Conservation (phyloP, 37 sponge, comb jelly and placozoan genomes). For the Ianthella basta region DNA sequence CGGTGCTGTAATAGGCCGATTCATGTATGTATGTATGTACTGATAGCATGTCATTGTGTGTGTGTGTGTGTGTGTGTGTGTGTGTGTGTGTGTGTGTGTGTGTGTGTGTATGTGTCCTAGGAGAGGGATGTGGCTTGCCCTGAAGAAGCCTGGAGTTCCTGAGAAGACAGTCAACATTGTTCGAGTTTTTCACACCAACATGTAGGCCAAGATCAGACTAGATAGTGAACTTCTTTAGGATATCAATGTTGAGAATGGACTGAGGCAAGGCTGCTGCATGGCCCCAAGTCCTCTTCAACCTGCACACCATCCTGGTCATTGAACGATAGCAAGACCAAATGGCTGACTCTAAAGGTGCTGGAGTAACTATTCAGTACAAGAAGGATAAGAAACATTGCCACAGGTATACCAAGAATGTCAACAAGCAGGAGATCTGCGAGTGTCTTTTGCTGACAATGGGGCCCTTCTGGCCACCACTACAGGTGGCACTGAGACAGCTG, state of each 20-base stretch:
- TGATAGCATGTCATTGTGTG: too few relatives aligned
- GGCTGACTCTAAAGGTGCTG: slow-evolving; percentile 14
- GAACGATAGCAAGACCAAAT: slow-evolving; percentile 26
- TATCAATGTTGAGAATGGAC: slow-evolving; percentile 17
- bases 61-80: too few relatives aligned
- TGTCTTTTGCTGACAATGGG: slow-evolving; percentile 22
- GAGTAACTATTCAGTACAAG: slow-evolving; percentile 35
- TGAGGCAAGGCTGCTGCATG: slow-evolving; percentile 58
- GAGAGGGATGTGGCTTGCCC: not conserved
- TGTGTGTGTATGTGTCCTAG: too few relatives aligned
- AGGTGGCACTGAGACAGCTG: not conserved
- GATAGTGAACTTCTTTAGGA: slow-evolving; percentile 8
- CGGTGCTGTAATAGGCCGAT: too few relatives aligned
- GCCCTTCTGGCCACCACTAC: not conserved
- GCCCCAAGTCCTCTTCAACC: slow-evolving; percentile 41
- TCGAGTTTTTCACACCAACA: slow-evolving; percentile 33
- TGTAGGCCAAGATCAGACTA: slow-evolving; percentile 21
- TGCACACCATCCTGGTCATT: not conserved
- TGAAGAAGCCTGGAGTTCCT: slow-evolving; percentile 27
- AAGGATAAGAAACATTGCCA: slow-evolving; percentile 33
- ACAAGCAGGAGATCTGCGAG: not conserved
- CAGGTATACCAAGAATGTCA: slow-evolving; percentile 40
- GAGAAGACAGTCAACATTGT: slow-evolving; percentile 27
- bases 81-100: too few relatives aligned
- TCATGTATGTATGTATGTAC: too few relatives aligned